Evolutionary conservation across 2,113 vertebrate species (phyloP).

Genomic region (Diglossa brunneiventris): DNA sequence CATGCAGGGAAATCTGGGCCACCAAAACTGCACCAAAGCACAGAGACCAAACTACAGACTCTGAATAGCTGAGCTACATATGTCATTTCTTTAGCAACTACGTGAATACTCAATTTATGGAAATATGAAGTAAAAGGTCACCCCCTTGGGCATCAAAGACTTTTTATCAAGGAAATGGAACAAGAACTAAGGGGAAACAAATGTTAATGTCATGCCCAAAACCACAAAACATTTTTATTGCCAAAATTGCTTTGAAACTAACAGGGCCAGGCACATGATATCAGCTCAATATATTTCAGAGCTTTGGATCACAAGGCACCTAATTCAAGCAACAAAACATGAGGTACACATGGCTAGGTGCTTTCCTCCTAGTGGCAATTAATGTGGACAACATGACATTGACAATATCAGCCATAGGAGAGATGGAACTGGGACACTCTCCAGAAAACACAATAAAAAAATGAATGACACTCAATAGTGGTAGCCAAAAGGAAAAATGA

Average conservation of each 20-base stretch:
- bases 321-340: conserved; percentile 6
- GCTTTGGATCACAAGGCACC: background rate
- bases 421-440: conserved; percentile 15
- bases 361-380: conserved; percentile 30
- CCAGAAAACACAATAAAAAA: conserved; percentile 12
- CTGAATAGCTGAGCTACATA: background rate
- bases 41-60: background rate
- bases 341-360: conserved; percentile 22
- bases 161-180: conserved; percentile 67
- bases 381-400: conserved; percentile 45
- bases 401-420: background rate
- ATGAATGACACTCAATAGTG: background rate
- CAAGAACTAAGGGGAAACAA: conserved; percentile 64
- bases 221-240: conserved; percentile 62
- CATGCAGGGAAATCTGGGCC: background rate
- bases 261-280: conserved; percentile 30
- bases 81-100: conserved; percentile 28
- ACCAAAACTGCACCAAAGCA: background rate
- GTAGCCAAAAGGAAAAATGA: background rate
- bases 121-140: conserved; percentile 60
- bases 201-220: conserved; percentile 59
- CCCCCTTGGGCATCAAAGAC: conserved; percentile 58
- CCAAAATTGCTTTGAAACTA: conserved; percentile 63
- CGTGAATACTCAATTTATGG: conserved; percentile 38
- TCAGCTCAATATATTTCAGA: conserved; percentile 35